Evolutionary conservation across 2,113 vertebrate genomes (phyloP).

Genomic region (Choloepus hoffmanni): DNA sequence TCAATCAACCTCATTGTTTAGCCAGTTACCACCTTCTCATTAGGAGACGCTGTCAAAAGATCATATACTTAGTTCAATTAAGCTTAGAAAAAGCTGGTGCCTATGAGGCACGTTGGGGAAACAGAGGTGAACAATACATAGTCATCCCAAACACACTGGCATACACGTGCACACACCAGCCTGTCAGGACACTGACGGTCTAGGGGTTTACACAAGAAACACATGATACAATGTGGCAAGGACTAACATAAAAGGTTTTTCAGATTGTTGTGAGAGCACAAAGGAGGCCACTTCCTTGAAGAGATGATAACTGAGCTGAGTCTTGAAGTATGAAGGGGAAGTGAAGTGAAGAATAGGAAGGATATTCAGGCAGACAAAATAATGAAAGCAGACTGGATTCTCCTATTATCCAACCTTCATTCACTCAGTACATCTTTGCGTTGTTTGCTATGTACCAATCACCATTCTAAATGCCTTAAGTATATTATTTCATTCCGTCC

Average conservation of each 20-base stretch:
- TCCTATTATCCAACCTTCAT: neutral
- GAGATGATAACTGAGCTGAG: neutral
- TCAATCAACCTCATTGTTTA: neutral
- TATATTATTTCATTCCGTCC: neutral
- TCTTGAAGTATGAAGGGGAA: neutral
- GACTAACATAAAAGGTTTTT: neutral
- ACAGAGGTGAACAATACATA: neutral
- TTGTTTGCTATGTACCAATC: neutral
- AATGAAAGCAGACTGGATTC: neutral
- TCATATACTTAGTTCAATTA: neutral
- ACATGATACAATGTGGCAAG: neutral
- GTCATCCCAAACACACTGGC: neutral
- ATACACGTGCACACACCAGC: no score
- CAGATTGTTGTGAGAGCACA: neutral
- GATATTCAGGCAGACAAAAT: neutral
- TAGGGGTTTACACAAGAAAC: neutral
- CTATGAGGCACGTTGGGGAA: neutral
- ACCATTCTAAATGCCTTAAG: neutral
- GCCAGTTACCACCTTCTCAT: neutral
- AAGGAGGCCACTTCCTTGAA: neutral
- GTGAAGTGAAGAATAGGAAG: neutral
- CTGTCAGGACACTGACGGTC: neutral
- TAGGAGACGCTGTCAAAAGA: neutral
- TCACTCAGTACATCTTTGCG: neutral
- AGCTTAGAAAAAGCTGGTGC: neutral